Base-by-base conservation (phyloP, 1,140 invertebrate species). In the Drosophila seguyi region DNA sequence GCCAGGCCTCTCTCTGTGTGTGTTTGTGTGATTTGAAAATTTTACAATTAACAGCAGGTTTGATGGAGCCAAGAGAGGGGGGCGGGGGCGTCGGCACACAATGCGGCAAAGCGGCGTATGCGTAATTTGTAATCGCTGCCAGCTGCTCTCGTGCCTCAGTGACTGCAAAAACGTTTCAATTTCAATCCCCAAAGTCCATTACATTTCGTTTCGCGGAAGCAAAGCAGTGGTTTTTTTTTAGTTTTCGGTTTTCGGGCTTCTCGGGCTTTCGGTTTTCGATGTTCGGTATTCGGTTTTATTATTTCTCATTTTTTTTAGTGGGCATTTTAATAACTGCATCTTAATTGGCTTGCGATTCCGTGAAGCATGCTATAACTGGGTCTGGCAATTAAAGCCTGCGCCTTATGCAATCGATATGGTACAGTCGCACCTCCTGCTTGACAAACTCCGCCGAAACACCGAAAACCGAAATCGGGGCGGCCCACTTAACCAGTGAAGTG, bases 111-210 rank as follows among this genome's bases (percentile, higher is more conserved):
- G 81, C 73, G 81, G 82, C 82, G 82, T 85, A 85, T 85, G 82
- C 82, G 82, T 85, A 85, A 85, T 85, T 78, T 86, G 77, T 68
- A 72, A 73, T 63, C 56, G 74, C 38, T 72, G 45, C 18, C 58
- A 50, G 78, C 63, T 87, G 82, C 83, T 87, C 83, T 78, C 71
- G 83, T 86, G 83, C 83, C 83, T 88, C 83, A 86, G 83, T 86
- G 83, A 87, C 83, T 86, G 79, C 79, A 63, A 85, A 86, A 86
- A 86, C 83, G 83, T 82, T 86, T 86, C 75, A 87, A 82, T 75
- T 87, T 82, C 79, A 62, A 75, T 63, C 52, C 34, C 34, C 18
- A 4, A 13, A 53, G 34, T 55, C 55, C 74, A 58, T 56, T 36
- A 62, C 61, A 66, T 52, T 69, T 69, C 41, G 36, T 72, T 76